These are phyloP conservation scores for Poicephalus meyeri DNA, from an alignment of 2,113 vertebrate genomes.

Conservation along the genomic window DNA sequence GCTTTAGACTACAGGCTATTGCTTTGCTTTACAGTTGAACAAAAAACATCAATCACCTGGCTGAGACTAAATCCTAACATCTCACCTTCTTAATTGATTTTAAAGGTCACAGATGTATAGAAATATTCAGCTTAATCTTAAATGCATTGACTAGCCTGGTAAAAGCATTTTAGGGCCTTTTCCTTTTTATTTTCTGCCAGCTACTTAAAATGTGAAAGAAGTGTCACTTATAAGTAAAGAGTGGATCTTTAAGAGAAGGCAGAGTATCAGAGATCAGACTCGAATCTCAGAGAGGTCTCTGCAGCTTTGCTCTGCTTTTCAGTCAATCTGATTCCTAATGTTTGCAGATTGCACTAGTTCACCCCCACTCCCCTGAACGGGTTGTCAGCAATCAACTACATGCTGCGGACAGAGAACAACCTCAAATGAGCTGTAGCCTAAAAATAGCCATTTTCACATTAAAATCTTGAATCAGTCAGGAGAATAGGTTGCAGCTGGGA, in stretches of 20 bases:
- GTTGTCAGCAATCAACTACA: slow-evolving; percentile 74
- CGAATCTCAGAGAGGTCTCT: not conserved
- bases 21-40: slow-evolving; percentile 60
- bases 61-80: slow-evolving; percentile 66
- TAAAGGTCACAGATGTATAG: slow-evolving; percentile 65
- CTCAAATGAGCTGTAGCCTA: slow-evolving; percentile 67
- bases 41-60: slow-evolving; percentile 58
- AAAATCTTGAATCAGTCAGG: slow-evolving; percentile 51
- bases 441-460: slow-evolving; percentile 78
- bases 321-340: slow-evolving; percentile 59
- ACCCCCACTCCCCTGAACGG: slow-evolving; percentile 23
- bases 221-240: slow-evolving; percentile 36
- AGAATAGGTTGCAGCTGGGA: slow-evolving; percentile 49
- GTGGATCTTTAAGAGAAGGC: slow-evolving; percentile 30
- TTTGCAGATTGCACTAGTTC: slow-evolving; percentile 70
- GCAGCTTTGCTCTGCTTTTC: slow-evolving; percentile 58
- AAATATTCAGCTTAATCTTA: slow-evolving; percentile 65
- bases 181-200: slow-evolving; percentile 42
- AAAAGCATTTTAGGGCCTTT: slow-evolving; percentile 34
- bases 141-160: slow-evolving; percentile 49
- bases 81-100: slow-evolving; percentile 65
- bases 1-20: slow-evolving; percentile 60
- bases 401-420: slow-evolving; percentile 60
- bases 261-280: slow-evolving; percentile 14
- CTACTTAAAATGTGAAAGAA: slow-evolving; percentile 62